Base-by-base conservation (phyloP, 2,888 invertebrate genomes). In the Eilema caniola region DNA sequence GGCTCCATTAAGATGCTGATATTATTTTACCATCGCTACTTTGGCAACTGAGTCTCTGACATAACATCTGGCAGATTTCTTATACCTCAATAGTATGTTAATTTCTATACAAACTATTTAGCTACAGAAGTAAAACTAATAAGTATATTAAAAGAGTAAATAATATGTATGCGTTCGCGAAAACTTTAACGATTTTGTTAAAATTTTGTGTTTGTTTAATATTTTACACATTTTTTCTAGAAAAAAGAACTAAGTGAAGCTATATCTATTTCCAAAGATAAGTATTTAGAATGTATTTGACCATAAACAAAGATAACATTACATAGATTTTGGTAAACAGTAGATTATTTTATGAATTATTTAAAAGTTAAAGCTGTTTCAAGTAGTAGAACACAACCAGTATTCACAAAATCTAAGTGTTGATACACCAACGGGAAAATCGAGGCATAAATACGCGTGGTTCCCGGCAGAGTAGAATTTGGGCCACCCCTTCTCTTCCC, bases 121-220 rank as follows among this genome's bases (percentile, higher is more conserved):
- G n/a, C 53, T 53, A 53, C 53, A 53, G 53, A 53, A 53, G 53
- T 53, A 53, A 53, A n/a, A 37, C 33, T 37, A 37, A 37, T 37
- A 37, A 37, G 33, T 37, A 47, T 20, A 53, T 53, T 53, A 53
- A 53, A 53, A n/a, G n/a, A n/a, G 53, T 53, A 53, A 53, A 28
- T 28, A 28, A 53, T 33, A 10, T 53, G 8, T n/a, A 20, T 47
- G 12, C 4, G 47, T 47, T 20, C 20, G 16, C 47, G 7, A 47
- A 2, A 53, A 53, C 53, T 53, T 28, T 53, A n/a, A 53, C 53
- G 53, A 53, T 53, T n/a, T 53, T 5, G 53, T 3, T 53, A 53
- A 53, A 53, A 53, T 20, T 0, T 47, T 20, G 20, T 53, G n/a
- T 53, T 53, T 53, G 20, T 16, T 53, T 53, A 53, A n/a, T n/a